phyloP scores from a whole-genome alignment of 1,140 invertebrate species.

The Dreissena rostriformis region DNA sequence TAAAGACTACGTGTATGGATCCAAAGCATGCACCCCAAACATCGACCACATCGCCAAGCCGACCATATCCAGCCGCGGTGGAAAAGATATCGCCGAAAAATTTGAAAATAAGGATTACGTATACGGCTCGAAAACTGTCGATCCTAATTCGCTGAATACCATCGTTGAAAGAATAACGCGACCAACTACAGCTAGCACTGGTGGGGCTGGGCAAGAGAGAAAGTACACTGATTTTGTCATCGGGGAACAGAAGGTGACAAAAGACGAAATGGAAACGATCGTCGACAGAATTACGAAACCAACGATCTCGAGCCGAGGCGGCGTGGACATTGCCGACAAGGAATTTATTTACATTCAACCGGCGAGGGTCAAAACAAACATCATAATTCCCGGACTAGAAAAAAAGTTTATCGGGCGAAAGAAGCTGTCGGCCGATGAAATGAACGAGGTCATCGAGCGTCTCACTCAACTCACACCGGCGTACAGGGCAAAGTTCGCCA shows the following conservation, averaged over 20 bases:
- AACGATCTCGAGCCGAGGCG: constrained; percentile 67
- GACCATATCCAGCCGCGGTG: constrained; percentile 67
- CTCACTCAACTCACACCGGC: constrained; percentile 71
- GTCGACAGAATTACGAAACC: constrained; percentile 67
- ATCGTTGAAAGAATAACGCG: constrained; percentile 66
- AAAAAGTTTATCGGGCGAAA: constrained; percentile 65
- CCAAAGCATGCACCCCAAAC: constrained; percentile 55
- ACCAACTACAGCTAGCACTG: constrained; percentile 69
- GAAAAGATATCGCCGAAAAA: constrained; percentile 58
- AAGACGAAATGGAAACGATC: constrained; percentile 66
- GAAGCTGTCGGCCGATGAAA: constrained; percentile 57
- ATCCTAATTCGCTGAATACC: constrained; percentile 56
- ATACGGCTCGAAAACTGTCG: constrained; percentile 63
- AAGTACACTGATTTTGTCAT: constrained; percentile 65
- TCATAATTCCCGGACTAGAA: constrained; percentile 67
- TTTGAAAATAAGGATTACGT: constrained; percentile 68
- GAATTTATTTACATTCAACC: constrained; percentile 66
- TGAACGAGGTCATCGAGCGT: constrained; percentile 66
- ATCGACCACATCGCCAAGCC: constrained; percentile 64
- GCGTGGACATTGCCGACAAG: constrained; percentile 61
- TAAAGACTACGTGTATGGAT: constrained; percentile 68
- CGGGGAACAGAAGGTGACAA: constrained; percentile 63
- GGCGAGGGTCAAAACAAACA: constrained; percentile 65
- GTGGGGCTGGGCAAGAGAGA: constrained; percentile 61
- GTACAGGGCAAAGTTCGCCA: constrained; percentile 71